A percentile compares a stretch with the other conserved stretches of the same genome.
phyloP scores from a whole-genome alignment of 2,113 vertebrate genomes.

The human (Homo sapiens) region GRCh38 chr4:30315501-30316000 shows the following conservation, averaged over 20 bases:
- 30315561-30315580: not conserved
- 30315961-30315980: too few relatives aligned
- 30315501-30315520: not conserved
- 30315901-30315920: too few relatives aligned
- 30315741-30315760: not conserved
- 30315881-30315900: too few relatives aligned
- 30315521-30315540: not conserved
- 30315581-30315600: not conserved
- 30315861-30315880: too few relatives aligned
- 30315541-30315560: not conserved
- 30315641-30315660: not conserved
- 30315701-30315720: not conserved
- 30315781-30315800: not conserved
- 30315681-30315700: not conserved
- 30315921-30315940: too few relatives aligned
- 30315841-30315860: too few relatives aligned
- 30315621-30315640: not conserved
- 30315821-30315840: too few relatives aligned
- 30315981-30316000: too few relatives aligned
- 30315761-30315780: not conserved
- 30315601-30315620: not conserved
- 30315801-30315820: not conserved
- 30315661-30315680: not conserved
- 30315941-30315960: too few relatives aligned
- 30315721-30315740: not conserved